Percentiles rank a stretch among this genome's conserved stretches.
Evolutionary conservation across 1,140 invertebrate species (phyloP).

Genomic region (Elymnias hypermnestra): DNA sequence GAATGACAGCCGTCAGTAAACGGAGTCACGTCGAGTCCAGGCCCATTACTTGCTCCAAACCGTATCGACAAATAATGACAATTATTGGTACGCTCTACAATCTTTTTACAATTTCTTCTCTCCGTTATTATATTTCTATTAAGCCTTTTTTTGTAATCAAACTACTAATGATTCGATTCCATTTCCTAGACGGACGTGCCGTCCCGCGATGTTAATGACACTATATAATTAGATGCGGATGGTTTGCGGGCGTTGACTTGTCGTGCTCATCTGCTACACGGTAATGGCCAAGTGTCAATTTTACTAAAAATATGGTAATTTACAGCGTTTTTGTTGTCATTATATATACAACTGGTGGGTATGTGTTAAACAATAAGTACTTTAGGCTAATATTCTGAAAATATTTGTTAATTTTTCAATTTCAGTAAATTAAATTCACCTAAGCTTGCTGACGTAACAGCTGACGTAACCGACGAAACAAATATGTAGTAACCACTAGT

Average conservation of each 20-base stretch:
- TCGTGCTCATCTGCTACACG: slow-evolving; percentile 46
- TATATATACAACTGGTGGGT: too few relatives aligned
- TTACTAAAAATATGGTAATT: slow-evolving; percentile 68
- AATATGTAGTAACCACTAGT: too few relatives aligned
- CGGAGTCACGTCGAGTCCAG: slow-evolving; percentile 63
- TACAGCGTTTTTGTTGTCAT: slow-evolving; percentile 20
- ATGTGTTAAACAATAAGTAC: too few relatives aligned
- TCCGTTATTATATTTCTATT: slow-evolving; percentile 75
- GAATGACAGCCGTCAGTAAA: slow-evolving; percentile 15
- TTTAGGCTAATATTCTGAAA: too few relatives aligned
- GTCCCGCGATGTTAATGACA: slow-evolving; percentile 70
- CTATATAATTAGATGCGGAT: slow-evolving; percentile 73
- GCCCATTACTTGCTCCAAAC: slow-evolving; percentile 69
- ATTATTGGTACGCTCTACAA: slow-evolving; percentile 74
- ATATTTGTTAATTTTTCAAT: too few relatives aligned
- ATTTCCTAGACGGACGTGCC: slow-evolving; percentile 74
- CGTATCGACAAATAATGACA: slow-evolving; percentile 74
- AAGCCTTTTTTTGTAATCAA: slow-evolving; percentile 75
- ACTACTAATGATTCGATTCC: slow-evolving; percentile 75
- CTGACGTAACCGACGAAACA: too few relatives aligned
- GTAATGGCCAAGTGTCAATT: slow-evolving; percentile 65
- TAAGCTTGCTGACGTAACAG: too few relatives aligned
- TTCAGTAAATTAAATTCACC: too few relatives aligned
- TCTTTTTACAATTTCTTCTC: slow-evolving; percentile 76
- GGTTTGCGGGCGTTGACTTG: slow-evolving; percentile 64